Base-by-base conservation (phyloP, 2,113 vertebrate genomes). In the Eclectus roratus region DNA sequence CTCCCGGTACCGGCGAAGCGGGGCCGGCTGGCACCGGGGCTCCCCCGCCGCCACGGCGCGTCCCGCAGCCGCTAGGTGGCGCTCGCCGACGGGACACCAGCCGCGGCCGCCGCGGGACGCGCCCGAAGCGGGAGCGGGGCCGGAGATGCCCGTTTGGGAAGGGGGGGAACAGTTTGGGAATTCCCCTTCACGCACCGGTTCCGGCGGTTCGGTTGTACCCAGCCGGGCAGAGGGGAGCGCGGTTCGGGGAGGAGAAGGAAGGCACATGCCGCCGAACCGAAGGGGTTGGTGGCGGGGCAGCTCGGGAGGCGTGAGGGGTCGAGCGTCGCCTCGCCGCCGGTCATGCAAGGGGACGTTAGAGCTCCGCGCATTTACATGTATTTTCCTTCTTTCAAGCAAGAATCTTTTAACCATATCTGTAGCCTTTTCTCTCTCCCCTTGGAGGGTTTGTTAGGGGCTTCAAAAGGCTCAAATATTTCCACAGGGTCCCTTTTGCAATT, bases 21-120 rank as follows among this genome's bases (percentile, higher is more conserved):
- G 79, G 85, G 80, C 91, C 80, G 96, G 90, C 95, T 95, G 55
- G 66, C 55, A 35, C 35, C 72, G 73, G 74, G 68, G 60, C 88
- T 7, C 46, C 11, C 29, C 31, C 89, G 46, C 39, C 76, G 88
- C 58, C 11, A 31, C 7, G 17, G 33, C 8, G 58, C 65, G 55
- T 12, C 37, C 31, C 96, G 95, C 31, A 9, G 29, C 79, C 97
- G 97, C 98, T 93, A 99, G 99, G 98, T 99, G 99, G 98, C 98
- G 98, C 81, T 66, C 35, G 72, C 63, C 78, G 72, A 92, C 78
- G 94, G 69, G 27, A 46, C 77, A 89, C 91, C 44, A 25, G 44
- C 21, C 27, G 12, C 6, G 33, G 24, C 37, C 47, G 33, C 47
- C 11, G 50, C 44, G 63, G 53, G 53, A 61, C 20, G 46, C 39